Percentiles rank a stretch among this genome's conserved stretches.
These are phyloP conservation scores for Acarapis woodi DNA, from an alignment of 1,140 invertebrate species.

Conservation along the genomic window DNA sequence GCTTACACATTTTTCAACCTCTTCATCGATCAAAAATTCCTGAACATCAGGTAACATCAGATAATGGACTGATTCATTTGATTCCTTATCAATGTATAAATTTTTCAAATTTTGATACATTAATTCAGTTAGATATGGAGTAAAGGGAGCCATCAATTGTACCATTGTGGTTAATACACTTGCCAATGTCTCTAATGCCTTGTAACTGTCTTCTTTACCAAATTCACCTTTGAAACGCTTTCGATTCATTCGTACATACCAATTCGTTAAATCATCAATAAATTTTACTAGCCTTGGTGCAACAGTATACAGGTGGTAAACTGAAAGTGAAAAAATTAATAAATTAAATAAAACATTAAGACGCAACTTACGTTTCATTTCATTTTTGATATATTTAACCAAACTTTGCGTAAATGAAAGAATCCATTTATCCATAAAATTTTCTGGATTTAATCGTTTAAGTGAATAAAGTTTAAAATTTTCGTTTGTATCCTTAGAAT, in stretches of 20 bases:
- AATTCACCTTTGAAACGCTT: conserved; percentile 62
- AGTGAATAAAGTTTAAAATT: conserved; percentile 4
- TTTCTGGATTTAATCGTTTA: conserved; percentile 20
- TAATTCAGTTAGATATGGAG: conserved; percentile 79
- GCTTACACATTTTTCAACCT: conserved; percentile 63
- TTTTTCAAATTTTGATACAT: conserved; percentile 65
- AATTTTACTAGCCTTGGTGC: conserved; percentile 75
- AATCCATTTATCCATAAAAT: conserved; percentile 95
- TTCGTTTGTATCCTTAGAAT: conserved; percentile 28
- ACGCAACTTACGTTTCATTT: conserved; percentile 47
- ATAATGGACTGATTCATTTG: conserved; percentile 45
- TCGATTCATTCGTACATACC: conserved; percentile 92
- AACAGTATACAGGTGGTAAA: conserved; percentile 80
- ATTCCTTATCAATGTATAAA: conserved; percentile 16
- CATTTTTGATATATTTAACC: conserved; percentile 51
- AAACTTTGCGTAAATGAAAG: conserved; percentile 80
- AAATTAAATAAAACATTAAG: background rate
- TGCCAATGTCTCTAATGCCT: conserved; percentile 60
- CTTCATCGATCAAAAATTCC: conserved; percentile 38
- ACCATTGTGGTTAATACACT: conserved; percentile 63
- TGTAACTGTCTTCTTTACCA: conserved; percentile 36
- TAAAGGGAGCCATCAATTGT: conserved; percentile 81
- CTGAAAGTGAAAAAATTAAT: too few species aligned
- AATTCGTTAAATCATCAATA: conserved; percentile 90
- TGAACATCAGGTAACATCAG: conserved; percentile 45